Percentiles rank a stretch among this genome's conserved stretches.
Conservation (phyloP, 1,140 invertebrate genomes). For the Helicoverpa armigera region DNA sequence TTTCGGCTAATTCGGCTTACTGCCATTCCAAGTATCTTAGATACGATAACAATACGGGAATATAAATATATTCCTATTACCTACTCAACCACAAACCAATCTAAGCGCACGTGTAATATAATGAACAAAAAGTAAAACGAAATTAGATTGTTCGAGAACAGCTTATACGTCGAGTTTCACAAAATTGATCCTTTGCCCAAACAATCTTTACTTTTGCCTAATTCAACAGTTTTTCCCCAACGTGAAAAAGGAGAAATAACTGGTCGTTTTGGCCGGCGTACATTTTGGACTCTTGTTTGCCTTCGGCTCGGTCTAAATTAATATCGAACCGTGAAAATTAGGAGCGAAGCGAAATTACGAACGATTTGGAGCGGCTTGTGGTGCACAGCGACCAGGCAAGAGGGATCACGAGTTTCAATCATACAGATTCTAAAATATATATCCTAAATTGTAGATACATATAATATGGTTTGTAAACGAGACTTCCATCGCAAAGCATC, state of each 20-base stretch:
- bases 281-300: conserved; percentile 60
- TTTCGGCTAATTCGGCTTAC: background rate
- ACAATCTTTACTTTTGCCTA: conserved; percentile 62
- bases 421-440: background rate
- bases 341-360: conserved; percentile 40
- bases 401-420: background rate
- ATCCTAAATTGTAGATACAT: too few relatives aligned
- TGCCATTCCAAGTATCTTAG: background rate
- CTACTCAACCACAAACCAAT: conserved; percentile 7
- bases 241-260: conserved; percentile 57
- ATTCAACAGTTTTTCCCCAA: conserved; percentile 59
- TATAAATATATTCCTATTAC: background rate
- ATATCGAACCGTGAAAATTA: conserved; percentile 61
- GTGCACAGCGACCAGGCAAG: background rate
- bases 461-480: background rate
- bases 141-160: conserved; percentile 48
- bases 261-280: conserved; percentile 50
- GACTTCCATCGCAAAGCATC: background rate
- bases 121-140: conserved; percentile 44
- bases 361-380: conserved; percentile 22
- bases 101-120: conserved; percentile 27
- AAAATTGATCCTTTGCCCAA: conserved; percentile 60
- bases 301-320: conserved; percentile 59
- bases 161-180: conserved; percentile 49
- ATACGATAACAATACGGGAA: background rate